These are phyloP conservation scores for Mustela lutreola DNA, from an alignment of 2,113 vertebrate genomes.

Conservation along the genomic window DNA sequence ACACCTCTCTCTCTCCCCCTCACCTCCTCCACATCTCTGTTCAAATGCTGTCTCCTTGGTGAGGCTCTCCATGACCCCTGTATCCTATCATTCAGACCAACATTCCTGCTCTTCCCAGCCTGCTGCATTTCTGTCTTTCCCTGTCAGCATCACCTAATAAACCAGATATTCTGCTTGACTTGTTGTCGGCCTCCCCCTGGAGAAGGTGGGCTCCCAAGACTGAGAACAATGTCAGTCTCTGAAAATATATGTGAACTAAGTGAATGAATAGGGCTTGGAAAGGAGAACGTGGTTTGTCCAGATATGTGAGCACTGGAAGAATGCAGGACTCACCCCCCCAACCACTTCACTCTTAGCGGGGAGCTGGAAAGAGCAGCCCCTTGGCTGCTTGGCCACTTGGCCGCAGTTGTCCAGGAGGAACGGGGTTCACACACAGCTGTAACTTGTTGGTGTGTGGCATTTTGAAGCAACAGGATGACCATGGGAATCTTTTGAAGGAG, in stretches of 20 bases:
- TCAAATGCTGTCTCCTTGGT: not conserved
- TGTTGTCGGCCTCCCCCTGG: not conserved
- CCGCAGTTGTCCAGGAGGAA: not conserved
- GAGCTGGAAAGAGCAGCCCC: not conserved
- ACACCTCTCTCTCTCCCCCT: too few species aligned
- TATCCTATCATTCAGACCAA: too few species aligned
- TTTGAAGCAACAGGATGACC: not conserved
- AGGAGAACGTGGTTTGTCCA: not conserved
- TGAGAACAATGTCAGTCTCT: not conserved
- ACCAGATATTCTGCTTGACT: not conserved
- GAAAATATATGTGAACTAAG: not conserved
- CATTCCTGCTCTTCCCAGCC: not conserved
- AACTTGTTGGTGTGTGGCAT: not conserved
- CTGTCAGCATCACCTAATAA: too few species aligned
- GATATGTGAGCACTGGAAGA: not conserved
- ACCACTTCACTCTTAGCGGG: not conserved
- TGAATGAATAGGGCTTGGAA: not conserved
- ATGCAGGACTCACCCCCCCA: not conserved
- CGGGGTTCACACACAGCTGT: not conserved
- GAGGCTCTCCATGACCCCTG: not conserved
- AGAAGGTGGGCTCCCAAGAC: not conserved
- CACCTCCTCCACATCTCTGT: not conserved
- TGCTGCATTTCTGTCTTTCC: not conserved
- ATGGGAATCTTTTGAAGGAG: not conserved
- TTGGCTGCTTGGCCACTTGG: not conserved